phyloP scores from a whole-genome alignment of 2,888 invertebrate species.

The Aporophyla nigra region DNA sequence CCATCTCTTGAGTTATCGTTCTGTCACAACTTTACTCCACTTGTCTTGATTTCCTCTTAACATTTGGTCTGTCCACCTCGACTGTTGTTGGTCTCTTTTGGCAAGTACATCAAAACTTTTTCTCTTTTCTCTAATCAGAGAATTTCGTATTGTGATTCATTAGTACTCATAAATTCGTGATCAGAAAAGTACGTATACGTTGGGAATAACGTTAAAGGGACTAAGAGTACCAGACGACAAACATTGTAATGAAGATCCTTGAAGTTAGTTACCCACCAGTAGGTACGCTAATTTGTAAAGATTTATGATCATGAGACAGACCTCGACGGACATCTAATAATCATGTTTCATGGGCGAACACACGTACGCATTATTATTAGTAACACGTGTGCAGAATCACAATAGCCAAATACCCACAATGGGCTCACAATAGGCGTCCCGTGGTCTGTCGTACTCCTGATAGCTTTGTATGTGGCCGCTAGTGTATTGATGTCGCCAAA shows the following conservation, averaged over 20 bases:
- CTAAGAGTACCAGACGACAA: too few species aligned
- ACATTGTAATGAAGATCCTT: conserved; percentile 5
- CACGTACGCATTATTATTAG: conserved; percentile 55
- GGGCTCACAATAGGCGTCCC: conserved; percentile 67
- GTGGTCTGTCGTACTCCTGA: conserved; percentile 67
- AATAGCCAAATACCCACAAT: conserved; percentile 66
- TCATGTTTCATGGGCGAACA: conserved; percentile 35
- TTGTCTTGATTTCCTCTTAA: too few species aligned
- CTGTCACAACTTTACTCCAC: too few species aligned
- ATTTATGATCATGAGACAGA: conserved; percentile 8
- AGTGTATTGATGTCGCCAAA: conserved; percentile 65
- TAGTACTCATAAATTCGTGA: too few species aligned
- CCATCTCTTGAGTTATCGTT: too few species aligned
- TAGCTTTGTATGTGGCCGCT: conserved; percentile 71
- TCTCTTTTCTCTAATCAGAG: too few species aligned
- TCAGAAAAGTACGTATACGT: neutral
- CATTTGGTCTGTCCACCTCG: too few species aligned
- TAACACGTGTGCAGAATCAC: conserved; percentile 60
- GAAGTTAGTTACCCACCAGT: neutral
- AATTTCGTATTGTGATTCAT: too few species aligned
- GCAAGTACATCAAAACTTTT: too few species aligned
- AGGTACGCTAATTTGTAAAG: conserved; percentile 20
- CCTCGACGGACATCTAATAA: conserved; percentile 27
- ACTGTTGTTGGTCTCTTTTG: too few species aligned
- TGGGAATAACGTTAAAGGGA: neutral